Base-by-base conservation (phyloP, 2,888 invertebrate genomes). In the Eupithecia pulchellata region DNA sequence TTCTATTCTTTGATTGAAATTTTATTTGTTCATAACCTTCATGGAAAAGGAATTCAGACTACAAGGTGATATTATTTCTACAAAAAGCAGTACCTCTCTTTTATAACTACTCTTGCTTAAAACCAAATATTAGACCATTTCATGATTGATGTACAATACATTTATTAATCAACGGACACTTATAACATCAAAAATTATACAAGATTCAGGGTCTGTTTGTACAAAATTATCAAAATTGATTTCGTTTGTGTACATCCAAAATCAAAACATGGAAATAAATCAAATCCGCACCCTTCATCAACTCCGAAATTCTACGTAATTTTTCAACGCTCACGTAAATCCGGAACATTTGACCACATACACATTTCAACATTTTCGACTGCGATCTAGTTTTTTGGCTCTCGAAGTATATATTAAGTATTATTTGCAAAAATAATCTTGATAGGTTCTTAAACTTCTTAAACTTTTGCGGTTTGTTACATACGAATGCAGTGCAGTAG, bases 281-380 rank as follows among this genome's bases (percentile, higher is more conserved):
- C 74, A 72, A 77, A 76, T 75, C 73, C 71, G 60, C 68, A 64
- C 75, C 74, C 69, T 77, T 76, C 73, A 76, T 76, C 76, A 76
- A 73, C 74, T 25, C 69, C 42, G 67, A 73, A 72, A 58, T 70
- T 34, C 75, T 68, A 67, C 71, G 75, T 71, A 72, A 75, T 75
- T 76, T 77, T 76, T 76, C 71, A 68, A 70, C 62, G 60, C 66
- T 36, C 64, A 69, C 64, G 69, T 69, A 66, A 61, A 67, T 58
- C 36, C 61, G 67, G 62, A 62, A 67, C 63, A 57, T 64, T 61
- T 57, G 60, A 62, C 69, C 67, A 69, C 67, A 70, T 60, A 72
- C 68, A 65, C 65, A 57, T 29, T 57, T 29, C 14, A 57, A 47
- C 47, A 47, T 20, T 20, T 47, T 3, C 20, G 20, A 29, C 42